phyloP scores from a whole-genome alignment of 1,140 invertebrate genomes.

The Sarcophaga bullata region DNA sequence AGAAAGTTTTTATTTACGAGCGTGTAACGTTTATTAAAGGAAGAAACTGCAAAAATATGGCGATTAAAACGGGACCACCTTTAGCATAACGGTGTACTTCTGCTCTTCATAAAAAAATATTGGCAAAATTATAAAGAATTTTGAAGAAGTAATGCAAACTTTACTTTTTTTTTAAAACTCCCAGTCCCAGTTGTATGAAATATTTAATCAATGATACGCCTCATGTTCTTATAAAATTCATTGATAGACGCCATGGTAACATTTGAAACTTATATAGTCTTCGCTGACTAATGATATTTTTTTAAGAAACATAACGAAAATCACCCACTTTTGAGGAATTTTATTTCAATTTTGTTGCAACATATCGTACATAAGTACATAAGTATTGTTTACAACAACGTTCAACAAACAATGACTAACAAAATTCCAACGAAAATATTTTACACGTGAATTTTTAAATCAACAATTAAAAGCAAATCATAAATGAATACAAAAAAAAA shows the following conservation, averaged over 20 bases:
- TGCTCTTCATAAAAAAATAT: too few species aligned
- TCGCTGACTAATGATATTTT: constrained; percentile 21
- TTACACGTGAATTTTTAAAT: constrained; percentile 34
- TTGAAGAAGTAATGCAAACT: too few species aligned
- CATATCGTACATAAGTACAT: background rate
- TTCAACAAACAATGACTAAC: constrained; percentile 22
- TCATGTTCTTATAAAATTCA: background rate
- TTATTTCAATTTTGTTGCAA: constrained; percentile 17
- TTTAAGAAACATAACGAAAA: constrained; percentile 3
- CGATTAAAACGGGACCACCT: too few species aligned
- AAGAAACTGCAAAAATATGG: too few species aligned
- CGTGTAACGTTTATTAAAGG: too few species aligned
- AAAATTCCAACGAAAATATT: constrained; percentile 26
- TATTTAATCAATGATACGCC: constrained; percentile 8
- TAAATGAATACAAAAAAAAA: too few species aligned
- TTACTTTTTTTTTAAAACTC: too few species aligned
- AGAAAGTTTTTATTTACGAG: too few species aligned
- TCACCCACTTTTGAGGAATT: constrained; percentile 29
- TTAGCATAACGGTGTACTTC: too few species aligned
- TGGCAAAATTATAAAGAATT: too few species aligned
- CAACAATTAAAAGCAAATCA: background rate
- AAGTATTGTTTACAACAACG: constrained; percentile 27
- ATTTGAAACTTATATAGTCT: background rate
- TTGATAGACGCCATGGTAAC: background rate
- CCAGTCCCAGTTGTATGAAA: background rate